Evolutionary conservation across 2,888 invertebrate species (phyloP), one percentile per base, ranked within the genome.

Genomic region (Chloroclystis v-ata): DNA sequence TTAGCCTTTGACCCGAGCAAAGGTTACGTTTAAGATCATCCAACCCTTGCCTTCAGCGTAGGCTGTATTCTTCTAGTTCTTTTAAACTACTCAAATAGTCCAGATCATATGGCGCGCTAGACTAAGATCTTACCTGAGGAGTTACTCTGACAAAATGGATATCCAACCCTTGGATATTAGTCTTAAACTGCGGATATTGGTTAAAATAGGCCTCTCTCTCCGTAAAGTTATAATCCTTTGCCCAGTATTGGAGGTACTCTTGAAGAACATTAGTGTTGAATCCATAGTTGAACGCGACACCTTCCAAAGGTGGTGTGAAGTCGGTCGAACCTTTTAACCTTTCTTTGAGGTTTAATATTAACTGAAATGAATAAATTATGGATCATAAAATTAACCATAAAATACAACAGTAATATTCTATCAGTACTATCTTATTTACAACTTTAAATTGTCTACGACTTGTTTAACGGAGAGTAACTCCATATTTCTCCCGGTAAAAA

Each of bases 211-310:
- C 72, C 71, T 95, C 92, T 4, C 94, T 87, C 50, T 91, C 89
- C 20, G 65, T 75, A 51, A 89, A 78, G 59, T 94, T 89, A 71
- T 94, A 97, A 28, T 91, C 87, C 1, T 91, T 90, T 1, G 88
- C 89, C 98, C 98, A 98, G 76, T 95, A 93, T 7, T 91, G 84
- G 0, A 94, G 63, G 61, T 96, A 89, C 33, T 86, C 79, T 35
- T 90, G 80, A 12, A 96, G 69, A 45, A 91, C 90, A 1, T 91
- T 89, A 0, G 91, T 83, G 67, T 95, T 94, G 71, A 97, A 92
- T 0, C 97, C 97, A 69, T 96, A 97, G 57, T 93, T 89, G 75
- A 96, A 96, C 1, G 85, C 90, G 0, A 89, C 82, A 12, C 90
- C 92, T 75, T 94, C 92, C n/a, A 94, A 73, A 0, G 94, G 92